phyloP scores from a whole-genome alignment of 2,888 invertebrate genomes.

The Anarsia innoxiella region DNA sequence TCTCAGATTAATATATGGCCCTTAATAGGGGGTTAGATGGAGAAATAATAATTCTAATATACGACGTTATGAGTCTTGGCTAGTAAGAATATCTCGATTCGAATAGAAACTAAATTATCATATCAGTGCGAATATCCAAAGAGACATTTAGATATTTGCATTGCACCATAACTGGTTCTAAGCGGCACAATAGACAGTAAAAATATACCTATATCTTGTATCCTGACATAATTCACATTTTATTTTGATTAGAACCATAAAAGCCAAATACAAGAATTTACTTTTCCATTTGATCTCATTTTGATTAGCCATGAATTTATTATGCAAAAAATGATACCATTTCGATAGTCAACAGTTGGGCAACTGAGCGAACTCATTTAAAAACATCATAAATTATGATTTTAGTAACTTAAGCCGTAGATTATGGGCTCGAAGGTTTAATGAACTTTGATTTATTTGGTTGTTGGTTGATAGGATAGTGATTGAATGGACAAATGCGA shows the following conservation, averaged over 20 bases:
- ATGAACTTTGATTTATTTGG: conserved; percentile 12
- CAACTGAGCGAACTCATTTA: conserved; percentile 8
- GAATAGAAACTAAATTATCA: too few relatives aligned
- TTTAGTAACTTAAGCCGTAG: conserved; percentile 3
- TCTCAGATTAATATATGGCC: too few relatives aligned
- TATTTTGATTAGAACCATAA: conserved; percentile 2
- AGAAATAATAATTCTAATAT: too few relatives aligned
- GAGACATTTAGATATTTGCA: too few relatives aligned
- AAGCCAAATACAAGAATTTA: conserved; percentile 1
- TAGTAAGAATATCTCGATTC: too few relatives aligned
- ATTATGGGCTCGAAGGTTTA: conserved; percentile 5
- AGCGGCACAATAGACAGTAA: too few relatives aligned
- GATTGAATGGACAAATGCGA: conserved; percentile 17
- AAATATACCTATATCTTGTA: too few relatives aligned
- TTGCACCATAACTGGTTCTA: too few relatives aligned
- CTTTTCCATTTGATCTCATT: conserved; percentile 6
- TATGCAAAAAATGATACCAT: conserved; percentile 12
- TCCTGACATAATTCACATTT: too few relatives aligned
- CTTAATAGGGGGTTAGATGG: too few relatives aligned
- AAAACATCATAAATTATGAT: conserved; percentile 9
- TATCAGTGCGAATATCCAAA: too few relatives aligned
- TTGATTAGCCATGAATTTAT: background rate
- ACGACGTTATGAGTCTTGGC: too few relatives aligned
- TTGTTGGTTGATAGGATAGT: conserved; percentile 7
- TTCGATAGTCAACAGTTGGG: conserved; percentile 4